Conservation (phyloP, 2,888 invertebrate species). For the Eudemis profundana region DNA sequence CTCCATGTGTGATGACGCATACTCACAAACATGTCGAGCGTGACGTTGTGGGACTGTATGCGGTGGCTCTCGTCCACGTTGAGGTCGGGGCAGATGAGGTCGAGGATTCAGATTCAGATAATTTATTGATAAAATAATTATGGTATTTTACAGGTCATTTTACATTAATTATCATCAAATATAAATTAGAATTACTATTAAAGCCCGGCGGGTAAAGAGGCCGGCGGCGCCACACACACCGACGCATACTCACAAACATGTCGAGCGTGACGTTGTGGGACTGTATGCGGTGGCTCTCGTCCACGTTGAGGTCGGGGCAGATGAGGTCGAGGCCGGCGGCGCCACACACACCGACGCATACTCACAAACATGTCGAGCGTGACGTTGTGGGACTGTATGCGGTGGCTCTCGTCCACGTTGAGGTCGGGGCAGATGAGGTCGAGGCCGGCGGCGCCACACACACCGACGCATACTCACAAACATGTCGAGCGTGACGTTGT, state of each 20-base stretch:
- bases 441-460: conserved; percentile 87
- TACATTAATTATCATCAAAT: no score
- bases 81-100: no score
- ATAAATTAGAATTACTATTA: no score
- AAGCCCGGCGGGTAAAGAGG: conserved; percentile 81
- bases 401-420: conserved; percentile 80
- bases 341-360: conserved; percentile 56
- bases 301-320: conserved; percentile 87
- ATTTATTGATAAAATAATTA: no score
- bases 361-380: conserved; percentile 90
- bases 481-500: conserved; percentile 92
- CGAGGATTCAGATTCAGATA: no score
- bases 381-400: conserved; percentile 51
- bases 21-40: conserved; percentile 88
- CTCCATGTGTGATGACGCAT: no score
- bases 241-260: conserved; percentile 88
- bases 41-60: conserved; percentile 14
- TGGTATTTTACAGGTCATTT: no score
- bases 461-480: conserved; percentile 87
- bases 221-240: conserved; percentile 87
- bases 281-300: conserved; percentile 80
- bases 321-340: conserved; percentile 85
- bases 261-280: conserved; percentile 92
- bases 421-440: conserved; percentile 87
- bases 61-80: conserved; percentile 80